Conservation (phyloP, 2,888 invertebrate genomes). For the Pseudococcus viburni region DNA sequence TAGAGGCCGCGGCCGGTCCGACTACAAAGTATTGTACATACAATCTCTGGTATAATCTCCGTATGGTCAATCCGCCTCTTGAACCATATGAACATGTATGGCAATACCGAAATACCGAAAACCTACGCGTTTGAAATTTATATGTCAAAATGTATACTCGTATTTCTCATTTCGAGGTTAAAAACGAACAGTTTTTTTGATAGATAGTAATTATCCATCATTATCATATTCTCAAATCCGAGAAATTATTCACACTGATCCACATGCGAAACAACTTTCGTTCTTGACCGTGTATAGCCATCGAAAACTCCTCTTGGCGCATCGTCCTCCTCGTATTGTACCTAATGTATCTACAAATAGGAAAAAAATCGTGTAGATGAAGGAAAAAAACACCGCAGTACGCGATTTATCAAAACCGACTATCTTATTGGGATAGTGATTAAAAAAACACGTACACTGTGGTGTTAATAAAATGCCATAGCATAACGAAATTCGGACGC, state of each 20-base stretch:
- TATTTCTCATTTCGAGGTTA: constrained; percentile 14
- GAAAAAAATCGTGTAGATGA: not conserved
- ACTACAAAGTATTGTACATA: not conserved
- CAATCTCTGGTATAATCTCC: not conserved
- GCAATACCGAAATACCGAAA: not conserved
- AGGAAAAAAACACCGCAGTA: not conserved
- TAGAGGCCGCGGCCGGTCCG: not conserved
- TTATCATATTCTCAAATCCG: constrained; percentile 34
- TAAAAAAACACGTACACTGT: not conserved
- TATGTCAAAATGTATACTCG: constrained; percentile 14
- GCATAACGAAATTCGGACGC: not conserved
- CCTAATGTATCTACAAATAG: not conserved
- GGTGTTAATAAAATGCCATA: constrained; percentile 5
- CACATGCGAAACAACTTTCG: constrained; percentile 36
- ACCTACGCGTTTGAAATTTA: constrained; percentile 20
- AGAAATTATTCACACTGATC: constrained; percentile 39
- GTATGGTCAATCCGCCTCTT: not conserved
- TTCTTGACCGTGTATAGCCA: constrained; percentile 8
- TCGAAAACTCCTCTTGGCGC: not conserved
- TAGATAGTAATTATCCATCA: constrained; percentile 14
- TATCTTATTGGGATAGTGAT: not conserved
- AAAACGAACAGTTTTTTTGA: not conserved
- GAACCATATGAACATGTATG: not conserved
- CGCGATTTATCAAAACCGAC: constrained; percentile 14
- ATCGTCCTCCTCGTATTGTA: not conserved